These are phyloP conservation scores for Calameuta idolon DNA, from an alignment of 2,888 invertebrate species.

Conservation along the genomic window DNA sequence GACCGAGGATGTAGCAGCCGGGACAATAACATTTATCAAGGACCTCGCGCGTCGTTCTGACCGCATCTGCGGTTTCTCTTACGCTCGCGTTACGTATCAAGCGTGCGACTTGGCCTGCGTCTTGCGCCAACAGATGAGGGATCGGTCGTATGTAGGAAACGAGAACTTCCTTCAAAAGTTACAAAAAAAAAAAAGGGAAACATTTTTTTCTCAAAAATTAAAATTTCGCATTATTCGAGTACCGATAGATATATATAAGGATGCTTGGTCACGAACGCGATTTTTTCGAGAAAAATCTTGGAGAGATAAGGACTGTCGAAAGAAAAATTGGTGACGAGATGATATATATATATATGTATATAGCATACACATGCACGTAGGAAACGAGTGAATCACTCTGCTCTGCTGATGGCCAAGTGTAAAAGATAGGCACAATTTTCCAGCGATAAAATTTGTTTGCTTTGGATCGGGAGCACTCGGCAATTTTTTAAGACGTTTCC, in stretches of 20 bases:
- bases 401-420: not conserved
- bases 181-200: not conserved
- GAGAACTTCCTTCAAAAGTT: not conserved
- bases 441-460: not conserved
- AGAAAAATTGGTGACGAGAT: not conserved
- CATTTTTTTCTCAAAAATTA: not conserved
- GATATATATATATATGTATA: not conserved
- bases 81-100: not conserved
- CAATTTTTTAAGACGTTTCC: not conserved
- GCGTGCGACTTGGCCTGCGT: not conserved
- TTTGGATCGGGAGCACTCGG: not conserved
- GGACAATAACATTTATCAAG: constrained; percentile 57
- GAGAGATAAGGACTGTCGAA: not conserved
- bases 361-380: not conserved
- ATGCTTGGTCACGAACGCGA: not conserved
- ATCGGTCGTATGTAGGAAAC: not conserved
- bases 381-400: not conserved
- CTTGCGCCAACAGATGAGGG: not conserved
- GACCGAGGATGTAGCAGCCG: constrained; percentile 50
- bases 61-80: constrained; percentile 32
- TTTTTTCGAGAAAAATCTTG: not conserved
- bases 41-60: constrained; percentile 41
- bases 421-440: not conserved
- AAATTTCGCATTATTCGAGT: not conserved
- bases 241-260: not conserved